Evolutionary conservation across 2,113 vertebrate species (phyloP), one percentile per base, ranked within the genome.

Genomic region (Bostrychus sinensis): DNA sequence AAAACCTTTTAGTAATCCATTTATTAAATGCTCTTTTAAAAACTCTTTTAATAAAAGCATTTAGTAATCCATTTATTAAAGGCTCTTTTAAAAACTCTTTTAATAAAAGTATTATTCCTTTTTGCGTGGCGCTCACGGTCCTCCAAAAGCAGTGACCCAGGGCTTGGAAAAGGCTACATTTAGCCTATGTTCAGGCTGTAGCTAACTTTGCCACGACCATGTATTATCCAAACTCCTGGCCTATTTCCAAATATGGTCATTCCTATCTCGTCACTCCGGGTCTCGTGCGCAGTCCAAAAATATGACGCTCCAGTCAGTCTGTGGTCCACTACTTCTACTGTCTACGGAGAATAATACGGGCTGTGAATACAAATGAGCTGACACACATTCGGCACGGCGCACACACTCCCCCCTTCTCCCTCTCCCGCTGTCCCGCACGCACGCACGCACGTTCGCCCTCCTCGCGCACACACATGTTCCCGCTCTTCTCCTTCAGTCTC

Each of bases 311-410:
- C 11, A 25, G 45, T 25, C 22, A 48, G 20, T 46, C 9, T 46
- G 26, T 7, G 14, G 46, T 51, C 13, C 14, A 26, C 23, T 32
- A 32, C 8, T 32, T 32, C 30, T 32, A 32, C 30, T 32, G 30
- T 28, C 25, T 48, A 68, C 68, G 64, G 71, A 56, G 59, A 60
- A 72, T 20, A n/a, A 48, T 79, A 71, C 86, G 75, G 68, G 70
- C 82, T 72, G 73, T 80, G 90, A 90, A 91, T 91, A 86, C 84
- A 91, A 90, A 91, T 89, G 77, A 91, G 87, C 74, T 88, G 85
- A 82, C 83, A 87, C 82, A 84, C 80, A 85, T 81, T 76, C 74
- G 58, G 57, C 65, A 16, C 38, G 38, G 3, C 38, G 12, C n/a
- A 2, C 39, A 65, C 65, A 13, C 73, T 74, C 83, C 68, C 82